Evolutionary conservation across 1,140 invertebrate species (phyloP), one percentile per base, ranked within the genome.

Genomic region (Caerostris extrusa): DNA sequence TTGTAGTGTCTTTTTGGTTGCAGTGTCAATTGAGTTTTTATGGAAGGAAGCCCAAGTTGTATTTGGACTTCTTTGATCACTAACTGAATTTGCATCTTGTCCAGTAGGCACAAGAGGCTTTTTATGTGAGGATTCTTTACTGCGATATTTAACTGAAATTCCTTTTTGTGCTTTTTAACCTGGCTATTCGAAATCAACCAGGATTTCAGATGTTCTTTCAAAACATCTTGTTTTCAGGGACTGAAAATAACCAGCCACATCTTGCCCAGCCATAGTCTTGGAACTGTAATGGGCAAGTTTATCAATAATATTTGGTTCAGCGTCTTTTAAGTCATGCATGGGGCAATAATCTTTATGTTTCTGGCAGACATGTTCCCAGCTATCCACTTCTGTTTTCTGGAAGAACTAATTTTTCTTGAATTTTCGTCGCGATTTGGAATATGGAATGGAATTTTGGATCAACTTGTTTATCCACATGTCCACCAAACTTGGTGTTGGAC

Each of bases 161-260:
- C 92, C 92, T 56, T 93, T 7, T 50, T 93, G 6, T 88, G 56
- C 17, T 77, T 86, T 60, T 87, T 86, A 10, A n/a, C n/a, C 19
- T 93, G 92, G 2, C 56, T 61, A 64, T 89, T 89, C 7, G 92
- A 81, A 10, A 57, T 61, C 57, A 93, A 7, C 85, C 85, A 93
- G 0, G 92, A 77, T 82, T 93, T 94, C 17, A 94, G 60, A 71
- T 94, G 93, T 57, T 94, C 93, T 60, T 90, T 94, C 60, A 94
- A 69, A 5, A 94, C 86, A 19, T 94, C 93, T n/a, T 90, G 93
- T 12, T 85, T n/a, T 94, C 7, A 94, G 17, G 1, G 93, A 90
- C 8, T 94, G 93, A n/a, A 94, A 94, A n/a, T 94, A 94, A 10
- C 87, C 87, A 5, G 93, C 88, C n/a, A 94, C 93, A 56, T 94